A percentile compares a stretch with the other conserved stretches of the same genome.
These are phyloP conservation scores for Catostomus latipinnis DNA, from an alignment of 2,797 vertebrate species.

Conservation along the genomic window DNA sequence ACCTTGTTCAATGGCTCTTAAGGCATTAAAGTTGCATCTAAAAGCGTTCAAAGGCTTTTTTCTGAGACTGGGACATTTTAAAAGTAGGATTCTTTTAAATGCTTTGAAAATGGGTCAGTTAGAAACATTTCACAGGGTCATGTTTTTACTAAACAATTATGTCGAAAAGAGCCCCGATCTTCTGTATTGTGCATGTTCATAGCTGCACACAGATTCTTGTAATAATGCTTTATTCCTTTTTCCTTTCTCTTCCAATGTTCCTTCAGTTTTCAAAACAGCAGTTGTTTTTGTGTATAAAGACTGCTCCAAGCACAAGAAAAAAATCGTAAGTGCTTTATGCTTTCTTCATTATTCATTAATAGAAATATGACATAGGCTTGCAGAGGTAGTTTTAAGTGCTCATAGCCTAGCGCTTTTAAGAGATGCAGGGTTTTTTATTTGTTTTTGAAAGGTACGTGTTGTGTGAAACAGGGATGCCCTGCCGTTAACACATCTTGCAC, in stretches of 20 bases:
- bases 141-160: constrained; percentile 6
- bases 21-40: constrained; percentile 64
- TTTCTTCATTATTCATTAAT: constrained; percentile 34
- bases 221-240: constrained; percentile 54
- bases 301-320: constrained; percentile 94
- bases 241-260: constrained; percentile 32
- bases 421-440: not conserved
- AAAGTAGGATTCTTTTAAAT: constrained; percentile 25
- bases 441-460: too few relatives aligned
- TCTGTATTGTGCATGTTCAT: constrained; percentile 40
- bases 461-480: not conserved
- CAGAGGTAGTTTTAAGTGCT: constrained; percentile 4
- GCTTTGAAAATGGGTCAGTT: constrained; percentile 33
- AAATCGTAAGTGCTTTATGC: constrained; percentile 83
- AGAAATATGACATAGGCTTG: constrained; percentile 2
- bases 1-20: constrained; percentile 44
- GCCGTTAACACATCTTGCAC: not conserved
- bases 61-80: constrained; percentile 19
- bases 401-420: constrained; percentile 22
- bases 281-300: constrained; percentile 97
- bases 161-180: constrained; percentile 33
- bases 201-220: constrained; percentile 3
- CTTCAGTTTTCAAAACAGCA: constrained; percentile 93
- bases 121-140: not conserved
- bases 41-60: constrained; percentile 22